These are phyloP conservation scores for Sardinella longiceps DNA, from an alignment of 2,797 vertebrate genomes.

Conservation along the genomic window DNA sequence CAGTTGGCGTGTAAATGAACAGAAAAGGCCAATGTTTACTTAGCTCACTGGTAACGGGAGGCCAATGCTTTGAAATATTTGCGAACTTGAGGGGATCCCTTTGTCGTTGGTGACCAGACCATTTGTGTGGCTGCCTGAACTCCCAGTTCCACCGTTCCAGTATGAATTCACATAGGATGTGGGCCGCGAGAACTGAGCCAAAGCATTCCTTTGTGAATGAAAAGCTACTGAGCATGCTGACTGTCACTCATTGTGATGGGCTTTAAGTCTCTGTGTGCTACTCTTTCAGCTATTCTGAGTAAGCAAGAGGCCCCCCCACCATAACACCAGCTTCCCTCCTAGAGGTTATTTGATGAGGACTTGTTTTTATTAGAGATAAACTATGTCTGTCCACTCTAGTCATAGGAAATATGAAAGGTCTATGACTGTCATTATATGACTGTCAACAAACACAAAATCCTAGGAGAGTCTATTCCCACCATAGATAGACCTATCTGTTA, in stretches of 20 bases:
- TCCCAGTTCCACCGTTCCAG: slow-evolving; percentile 40
- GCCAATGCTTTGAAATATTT: slow-evolving; percentile 19
- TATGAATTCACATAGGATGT: slow-evolving; percentile 48
- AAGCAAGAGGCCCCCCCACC: neutral
- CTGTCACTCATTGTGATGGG: slow-evolving; percentile 40
- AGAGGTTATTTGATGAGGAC: neutral
- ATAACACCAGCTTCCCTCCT: neutral
- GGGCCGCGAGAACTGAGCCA: slow-evolving; percentile 34
- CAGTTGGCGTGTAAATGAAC: neutral
- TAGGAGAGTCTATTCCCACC: neutral
- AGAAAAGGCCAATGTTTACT: neutral
- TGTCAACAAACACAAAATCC: neutral
- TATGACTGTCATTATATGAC: neutral
- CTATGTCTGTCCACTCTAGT: neutral
- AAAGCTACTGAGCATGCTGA: slow-evolving; percentile 44
- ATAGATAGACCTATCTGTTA: neutral
- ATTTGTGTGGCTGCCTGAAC: slow-evolving; percentile 44
- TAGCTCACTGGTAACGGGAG: neutral
- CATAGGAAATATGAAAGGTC: neutral
- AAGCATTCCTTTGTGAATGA: slow-evolving; percentile 43
- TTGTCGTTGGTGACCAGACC: slow-evolving; percentile 25
- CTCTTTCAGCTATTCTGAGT: slow-evolving; percentile 30
- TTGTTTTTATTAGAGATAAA: neutral
- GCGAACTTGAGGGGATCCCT: slow-evolving; percentile 8
- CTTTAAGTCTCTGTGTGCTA: slow-evolving; percentile 35